These are phyloP conservation scores for Dynastes maya DNA, from an alignment of 2,888 invertebrate genomes.

Conservation along the genomic window DNA sequence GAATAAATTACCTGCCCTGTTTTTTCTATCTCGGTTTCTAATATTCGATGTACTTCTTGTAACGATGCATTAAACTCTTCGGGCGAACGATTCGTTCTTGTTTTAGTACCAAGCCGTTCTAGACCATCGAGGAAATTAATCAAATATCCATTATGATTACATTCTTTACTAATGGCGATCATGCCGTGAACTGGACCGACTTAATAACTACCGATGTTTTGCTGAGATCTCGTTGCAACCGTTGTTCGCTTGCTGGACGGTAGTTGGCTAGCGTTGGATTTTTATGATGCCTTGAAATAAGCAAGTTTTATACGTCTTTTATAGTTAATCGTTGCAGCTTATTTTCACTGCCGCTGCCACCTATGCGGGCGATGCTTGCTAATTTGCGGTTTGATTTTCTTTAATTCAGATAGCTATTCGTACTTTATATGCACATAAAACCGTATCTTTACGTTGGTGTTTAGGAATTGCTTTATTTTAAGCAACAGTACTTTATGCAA, in stretches of 20 bases:
- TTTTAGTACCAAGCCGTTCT: slow-evolving; percentile 20
- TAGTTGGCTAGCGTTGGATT: slow-evolving; percentile 12
- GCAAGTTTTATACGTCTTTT: slow-evolving; percentile 14
- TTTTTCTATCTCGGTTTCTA: slow-evolving; percentile 1
- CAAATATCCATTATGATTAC: slow-evolving; percentile 44
- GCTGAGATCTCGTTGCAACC: slow-evolving; percentile 26
- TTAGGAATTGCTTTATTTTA: slow-evolving; percentile 10
- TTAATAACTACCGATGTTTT: slow-evolving; percentile 38
- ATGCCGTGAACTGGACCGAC: slow-evolving; percentile 26
- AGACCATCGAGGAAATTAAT: slow-evolving; percentile 40
- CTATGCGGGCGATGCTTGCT: slow-evolving; percentile 19
- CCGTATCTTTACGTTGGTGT: slow-evolving; percentile 17
- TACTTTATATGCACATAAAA: slow-evolving; percentile 7
- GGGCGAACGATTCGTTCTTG: slow-evolving; percentile 32
- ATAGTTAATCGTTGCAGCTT: slow-evolving; percentile 7
- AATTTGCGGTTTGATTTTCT: slow-evolving; percentile 38
- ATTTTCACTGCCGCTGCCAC: slow-evolving; percentile 9
- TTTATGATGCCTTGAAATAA: slow-evolving; percentile 33
- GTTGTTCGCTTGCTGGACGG: slow-evolving; percentile 2
- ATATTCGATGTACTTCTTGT: neutral
- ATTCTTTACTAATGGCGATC: slow-evolving; percentile 44
- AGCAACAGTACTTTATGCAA: neutral
- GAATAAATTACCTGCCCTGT: slow-evolving; percentile 30
- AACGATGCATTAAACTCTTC: slow-evolving; percentile 20
- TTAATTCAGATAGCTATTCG: slow-evolving; percentile 20